These are phyloP conservation scores for Syngnathus acus DNA, from an alignment of 2,797 vertebrate species.

Conservation along the genomic window DNA sequence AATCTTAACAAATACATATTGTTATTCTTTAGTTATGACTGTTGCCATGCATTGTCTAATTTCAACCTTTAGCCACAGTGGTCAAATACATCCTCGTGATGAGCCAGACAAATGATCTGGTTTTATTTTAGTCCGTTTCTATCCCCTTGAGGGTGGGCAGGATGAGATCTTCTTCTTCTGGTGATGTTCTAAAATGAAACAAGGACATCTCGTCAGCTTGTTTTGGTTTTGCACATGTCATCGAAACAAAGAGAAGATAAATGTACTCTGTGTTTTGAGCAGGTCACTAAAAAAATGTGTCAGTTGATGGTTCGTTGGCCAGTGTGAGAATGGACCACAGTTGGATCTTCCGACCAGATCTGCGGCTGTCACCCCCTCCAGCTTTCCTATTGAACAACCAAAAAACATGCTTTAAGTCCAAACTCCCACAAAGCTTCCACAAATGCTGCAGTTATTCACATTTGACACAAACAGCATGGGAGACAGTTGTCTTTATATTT, in stretches of 20 bases:
- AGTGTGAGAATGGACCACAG: conserved; percentile 33
- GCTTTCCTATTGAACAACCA: conserved; percentile 57
- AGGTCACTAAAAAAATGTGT: conserved; percentile 16
- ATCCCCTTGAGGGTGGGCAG: background rate
- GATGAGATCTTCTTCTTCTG: background rate
- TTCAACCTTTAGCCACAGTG: conserved; percentile 14
- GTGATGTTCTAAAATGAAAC: background rate
- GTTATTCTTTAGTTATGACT: conserved; percentile 26
- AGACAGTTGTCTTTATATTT: conserved; percentile 41
- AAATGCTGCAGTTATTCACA: conserved; percentile 46
- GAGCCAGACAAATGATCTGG: conserved; percentile 18
- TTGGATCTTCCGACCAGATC: too few relatives aligned
- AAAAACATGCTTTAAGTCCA: conserved; percentile 67
- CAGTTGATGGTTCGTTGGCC: conserved; percentile 36
- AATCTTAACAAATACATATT: conserved; percentile 29
- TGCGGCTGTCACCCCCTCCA: conserved; percentile 28
- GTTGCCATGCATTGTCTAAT: conserved; percentile 26
- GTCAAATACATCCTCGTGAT: conserved; percentile 15
- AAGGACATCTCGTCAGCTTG: background rate
- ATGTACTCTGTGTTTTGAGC: background rate
- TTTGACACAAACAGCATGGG: conserved; percentile 46
- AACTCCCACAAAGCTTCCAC: conserved; percentile 61
- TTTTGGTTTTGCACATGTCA: background rate
- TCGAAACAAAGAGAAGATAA: background rate
- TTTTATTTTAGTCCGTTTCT: conserved; percentile 1